Evolutionary conservation across 2,888 invertebrate genomes (phyloP), one percentile per base, ranked within the genome.

Genomic region (Stenodera caucasica): DNA sequence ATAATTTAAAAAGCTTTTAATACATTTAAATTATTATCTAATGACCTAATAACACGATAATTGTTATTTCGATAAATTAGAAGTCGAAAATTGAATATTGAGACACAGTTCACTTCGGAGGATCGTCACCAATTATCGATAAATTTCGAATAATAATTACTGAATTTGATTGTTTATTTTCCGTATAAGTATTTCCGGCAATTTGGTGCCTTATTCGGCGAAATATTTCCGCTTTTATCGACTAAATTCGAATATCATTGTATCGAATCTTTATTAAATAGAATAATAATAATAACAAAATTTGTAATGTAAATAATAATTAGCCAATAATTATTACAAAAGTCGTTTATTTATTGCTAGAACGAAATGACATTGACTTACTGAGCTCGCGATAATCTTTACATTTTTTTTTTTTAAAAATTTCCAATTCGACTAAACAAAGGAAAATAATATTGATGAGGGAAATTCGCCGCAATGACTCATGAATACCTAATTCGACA

Each of bases 321-420:
- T 45, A 45, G 11, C 21, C 45, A 45, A 40, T 33, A 61, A 58
- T 61, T 61, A 61, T 21, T 45, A 21, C 45, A 45, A 45, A 45
- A 45, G 21, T 21, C 21, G 21, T 21, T 45, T 21, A 21, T 45
- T 45, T 21, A 21, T 45, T 21, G 45, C 11, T 45, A 21, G 21
- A 1, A 21, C 3, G 3, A 61, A 57, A 54, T 58, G 61, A 61
- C 61, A 61, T 61, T 61, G 61, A 58, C 57, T 58, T 45, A 58
- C 32, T 53, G 18, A 21, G 33, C 14, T 21, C 40, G 29, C 45
- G 49, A 54, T 49, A 58, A 58, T 45, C 35, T 37, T 15, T 37
- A 8, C 37, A 18, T 40, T 40, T 40, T 40, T 37, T 45, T 45
- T 45, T 2, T 32, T 7, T 32, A 32, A 32, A 32, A 32, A n/a